Evolutionary conservation across 1,140 invertebrate genomes (phyloP), one percentile per base, ranked within the genome.

Genomic region (Brachionus rotundiformis): DNA sequence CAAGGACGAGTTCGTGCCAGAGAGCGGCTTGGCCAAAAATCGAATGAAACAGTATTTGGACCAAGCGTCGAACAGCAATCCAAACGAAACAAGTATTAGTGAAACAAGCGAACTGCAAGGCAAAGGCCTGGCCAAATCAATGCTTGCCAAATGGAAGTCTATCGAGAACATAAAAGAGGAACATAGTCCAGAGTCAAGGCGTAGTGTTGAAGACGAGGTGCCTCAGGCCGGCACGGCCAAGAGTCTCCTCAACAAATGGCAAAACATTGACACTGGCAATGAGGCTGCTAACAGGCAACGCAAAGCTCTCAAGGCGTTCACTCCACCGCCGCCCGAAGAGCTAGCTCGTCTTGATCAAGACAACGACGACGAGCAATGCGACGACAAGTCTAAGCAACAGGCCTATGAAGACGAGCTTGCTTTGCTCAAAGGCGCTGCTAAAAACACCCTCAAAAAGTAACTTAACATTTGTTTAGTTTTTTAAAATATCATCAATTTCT

Each of bases 1-100:
- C 31, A 68, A 68, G 8, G 63, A 68, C 63, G 76, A 79, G 29
- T 79, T 59, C 31, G 23, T 79, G 54, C 76, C 76, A 25, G 76
- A 79, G 59, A 23, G 47, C 10, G 76, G 76, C 13, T 25, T 79
- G 36, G 76, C 76, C 33, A 79, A 59, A 16, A 59, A 54, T 13
- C 44, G 76, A 54, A 59, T 79, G 47, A 79, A 79, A 79, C 76
- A 79, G 76, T 79, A 79, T 79, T 79, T 79, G 16, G 76, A 79
- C 10, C 31, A 36, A 16, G 47, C 47, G 16, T 31, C 16, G 0
- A 59, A 23, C n/a, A 63, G 36, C 19, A 25, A 11, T 41, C n/a
- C 27, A 1, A 59, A 54, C 5, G 47, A 54, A 16, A 79, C 47
- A 11, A 63, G 31, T 23, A n/a, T 39, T 11, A 63, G 29, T 6